Evolutionary conservation across 2,797 vertebrate genomes (phyloP), one percentile per base, ranked within the genome.

Genomic region (Myiotriccus ornatus): DNA sequence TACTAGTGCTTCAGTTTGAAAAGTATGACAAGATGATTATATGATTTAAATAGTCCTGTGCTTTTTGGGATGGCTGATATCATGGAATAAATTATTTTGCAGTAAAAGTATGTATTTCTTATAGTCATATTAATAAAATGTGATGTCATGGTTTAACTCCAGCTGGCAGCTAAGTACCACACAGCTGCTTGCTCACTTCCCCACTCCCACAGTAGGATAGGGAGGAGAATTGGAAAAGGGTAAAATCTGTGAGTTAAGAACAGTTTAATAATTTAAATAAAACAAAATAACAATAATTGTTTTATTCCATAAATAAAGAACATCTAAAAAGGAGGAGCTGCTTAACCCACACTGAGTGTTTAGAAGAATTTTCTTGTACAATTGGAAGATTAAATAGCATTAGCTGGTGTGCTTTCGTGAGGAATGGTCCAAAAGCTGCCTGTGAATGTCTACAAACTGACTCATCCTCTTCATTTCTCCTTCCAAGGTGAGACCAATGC

Each of bases 21-120:
- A 95, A 88, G 28, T 67, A 70, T 92, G 85, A 93, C 56, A 93
- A 92, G 68, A 83, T 79, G n/a, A 94, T 90, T 91, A 70, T 77
- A 69, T 82, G 47, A 95, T 84, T 96, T 91, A 88, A 95, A 83
- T 77, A 89, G 34, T 14, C 69, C 7, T 59, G 17, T 75, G 77
- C 15, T 92, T 92, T 92, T 87, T 81, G 62, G 87, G 76, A 67
- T 69, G 60, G 34, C 4, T 88, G 62, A 73, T 92, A 84, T 75
- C 30, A 92, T 22, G 30, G 76, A 81, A 76, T 10, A 63, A 91
- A 84, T 88, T 79, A 78, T 78, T 93, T 91, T 95, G 39, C 50
- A 79, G n/a, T 71, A 55, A 60, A 93, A 88, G 12, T 47, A 78
- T 39, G 28, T 53, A 78, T 80, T 84, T 91, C 64, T 95, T 71